Evolutionary conservation across 2,797 vertebrate species (phyloP), one percentile per base, ranked within the genome.

Genomic region (Falco biarmicus): DNA sequence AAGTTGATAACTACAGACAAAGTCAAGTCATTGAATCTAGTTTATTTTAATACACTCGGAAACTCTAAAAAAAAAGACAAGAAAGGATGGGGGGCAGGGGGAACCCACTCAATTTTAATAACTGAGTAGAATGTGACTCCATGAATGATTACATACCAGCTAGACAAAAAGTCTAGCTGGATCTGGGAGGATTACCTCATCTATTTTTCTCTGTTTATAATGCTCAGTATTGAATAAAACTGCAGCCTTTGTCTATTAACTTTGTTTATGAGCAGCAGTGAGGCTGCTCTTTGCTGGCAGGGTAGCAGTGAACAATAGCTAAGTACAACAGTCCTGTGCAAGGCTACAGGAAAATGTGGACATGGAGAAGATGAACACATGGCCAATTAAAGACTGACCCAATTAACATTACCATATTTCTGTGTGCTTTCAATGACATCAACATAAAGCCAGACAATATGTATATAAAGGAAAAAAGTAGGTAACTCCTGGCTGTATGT

Each of bases 31-130:
- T 14, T 70, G 39, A 87, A 87, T 59, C 54, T 34, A 83, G 11
- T 41, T 89, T 70, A 43, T 47, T 61, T 88, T 69, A 81, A 41
- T 51, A n/a, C 16, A 50, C 39, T 74, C 60, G 83, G 48, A 84
- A 85, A 83, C 10, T 39, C 15, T 12, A 34, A 31, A 56, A 84
- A 41, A 41, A 84, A 70, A 28, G 2, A 34, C 3, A 74, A 61
- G 3, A 51, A 78, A 53, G 3, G 5, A 63, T 14, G 15, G 1
- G 3, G 24, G 0, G 24, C 0, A 2, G 32, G 18, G 75, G 54
- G 32, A 26, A 0, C 2, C 6, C 13, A 39, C 19, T 59, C 13
- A 2, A 11, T 75, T 84, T 90, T 82, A 87, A 22, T 28, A 84
- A 82, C 60, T 18, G 11, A 66, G 26, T 28, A 73, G 28, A 6